phyloP scores from a whole-genome alignment of 1,140 invertebrate genomes.

The Gonatopus flavifemur region DNA sequence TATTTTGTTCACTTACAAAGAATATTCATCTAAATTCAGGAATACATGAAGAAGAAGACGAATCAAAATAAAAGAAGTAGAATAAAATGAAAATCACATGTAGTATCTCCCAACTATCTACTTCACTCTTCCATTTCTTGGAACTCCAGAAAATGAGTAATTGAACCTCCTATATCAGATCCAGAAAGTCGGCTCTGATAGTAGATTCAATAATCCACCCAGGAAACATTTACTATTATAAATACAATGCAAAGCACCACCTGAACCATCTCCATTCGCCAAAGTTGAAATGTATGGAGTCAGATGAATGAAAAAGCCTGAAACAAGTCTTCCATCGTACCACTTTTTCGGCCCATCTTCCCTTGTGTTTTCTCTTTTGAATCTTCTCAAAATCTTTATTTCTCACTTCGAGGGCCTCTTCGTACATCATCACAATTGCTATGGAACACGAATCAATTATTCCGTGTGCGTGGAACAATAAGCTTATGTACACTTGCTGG shows the following conservation, averaged over 20 bases:
- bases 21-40: neutral
- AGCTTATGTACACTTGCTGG: neutral
- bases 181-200: neutral
- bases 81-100: neutral
- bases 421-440: neutral
- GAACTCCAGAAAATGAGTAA: neutral
- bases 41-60: neutral
- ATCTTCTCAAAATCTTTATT: neutral
- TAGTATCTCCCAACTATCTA: neutral
- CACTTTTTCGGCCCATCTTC: neutral
- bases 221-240: neutral
- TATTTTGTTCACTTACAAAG: neutral
- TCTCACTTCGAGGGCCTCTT: neutral
- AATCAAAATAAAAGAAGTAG: neutral
- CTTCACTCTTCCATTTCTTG: neutral
- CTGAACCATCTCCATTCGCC: neutral
- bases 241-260: neutral
- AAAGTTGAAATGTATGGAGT: neutral
- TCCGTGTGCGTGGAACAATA: neutral
- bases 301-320: neutral
- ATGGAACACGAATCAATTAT: neutral
- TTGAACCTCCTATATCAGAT: neutral
- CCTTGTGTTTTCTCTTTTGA: neutral
- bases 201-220: neutral
- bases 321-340: neutral